These are phyloP conservation scores for Xanthorhoe designata DNA, from an alignment of 2,888 invertebrate genomes.

Conservation along the genomic window DNA sequence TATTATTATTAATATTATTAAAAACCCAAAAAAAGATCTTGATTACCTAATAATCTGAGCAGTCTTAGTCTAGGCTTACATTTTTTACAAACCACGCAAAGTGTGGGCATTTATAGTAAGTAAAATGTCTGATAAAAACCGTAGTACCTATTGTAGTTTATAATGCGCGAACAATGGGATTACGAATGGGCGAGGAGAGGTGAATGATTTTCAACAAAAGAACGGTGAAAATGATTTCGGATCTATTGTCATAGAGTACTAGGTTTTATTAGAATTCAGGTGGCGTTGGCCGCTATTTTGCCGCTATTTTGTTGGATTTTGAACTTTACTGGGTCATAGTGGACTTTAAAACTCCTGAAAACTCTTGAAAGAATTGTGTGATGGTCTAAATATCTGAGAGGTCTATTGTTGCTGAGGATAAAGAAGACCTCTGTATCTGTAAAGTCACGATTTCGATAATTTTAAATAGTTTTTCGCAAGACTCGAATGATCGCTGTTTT, in stretches of 20 bases:
- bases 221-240: constrained; percentile 38
- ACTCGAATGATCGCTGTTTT: too few species aligned
- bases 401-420: too few species aligned
- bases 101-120: neutral
- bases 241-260: constrained; percentile 29
- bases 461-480: too few species aligned
- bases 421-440: too few species aligned
- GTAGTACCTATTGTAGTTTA: constrained; percentile 23
- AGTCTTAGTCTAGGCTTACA: neutral
- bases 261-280: constrained; percentile 25
- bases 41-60: too few species aligned
- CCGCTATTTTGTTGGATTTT: constrained; percentile 1
- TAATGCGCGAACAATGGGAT: constrained; percentile 38
- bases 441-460: too few species aligned
- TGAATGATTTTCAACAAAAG: constrained; percentile 39
- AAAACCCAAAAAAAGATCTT: too few species aligned
- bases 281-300: constrained; percentile 9
- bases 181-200: constrained; percentile 34
- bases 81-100: neutral
- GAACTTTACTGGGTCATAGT: neutral
- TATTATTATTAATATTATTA: too few species aligned
- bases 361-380: too few species aligned
- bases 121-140: constrained; percentile 8
- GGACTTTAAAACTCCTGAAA: neutral
- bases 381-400: too few species aligned